These are phyloP conservation scores for Plutella xylostella DNA, from an alignment of 2,888 invertebrate genomes.

Conservation along the genomic window DNA sequence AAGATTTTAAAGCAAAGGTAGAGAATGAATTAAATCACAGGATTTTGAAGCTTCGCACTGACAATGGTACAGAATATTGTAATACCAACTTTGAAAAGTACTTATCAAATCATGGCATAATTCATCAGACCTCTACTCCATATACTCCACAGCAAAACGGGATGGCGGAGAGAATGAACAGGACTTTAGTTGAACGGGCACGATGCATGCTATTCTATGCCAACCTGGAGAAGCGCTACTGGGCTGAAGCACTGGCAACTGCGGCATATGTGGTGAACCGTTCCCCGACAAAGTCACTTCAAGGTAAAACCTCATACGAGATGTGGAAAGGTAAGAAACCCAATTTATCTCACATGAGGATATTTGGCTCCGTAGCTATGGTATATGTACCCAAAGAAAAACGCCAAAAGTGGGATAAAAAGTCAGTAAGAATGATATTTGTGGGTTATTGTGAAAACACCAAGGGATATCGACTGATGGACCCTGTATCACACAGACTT, in stretches of 20 bases:
- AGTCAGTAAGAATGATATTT: slow-evolving; percentile 20
- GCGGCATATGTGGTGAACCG: slow-evolving; percentile 17
- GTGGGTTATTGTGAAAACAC: slow-evolving; percentile 22
- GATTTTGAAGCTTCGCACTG: neutral
- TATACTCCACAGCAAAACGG: slow-evolving; percentile 6
- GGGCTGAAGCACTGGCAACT: slow-evolving; percentile 19
- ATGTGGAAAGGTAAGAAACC: slow-evolving; percentile 13
- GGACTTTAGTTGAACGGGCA: slow-evolving; percentile 3
- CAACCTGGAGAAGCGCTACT: slow-evolving; percentile 13
- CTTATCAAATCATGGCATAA: neutral
- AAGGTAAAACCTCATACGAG: slow-evolving; percentile 18
- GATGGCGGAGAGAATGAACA: neutral
- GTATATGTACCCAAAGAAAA: slow-evolving; percentile 25
- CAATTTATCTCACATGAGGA: slow-evolving; percentile 18
- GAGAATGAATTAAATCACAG: neutral
- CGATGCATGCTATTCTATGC: slow-evolving; percentile 1
- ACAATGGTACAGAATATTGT: neutral
- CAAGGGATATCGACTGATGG: slow-evolving; percentile 22
- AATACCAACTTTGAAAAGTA: neutral
- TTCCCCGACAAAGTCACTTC: slow-evolving; percentile 15
- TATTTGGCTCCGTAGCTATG: slow-evolving; percentile 21
- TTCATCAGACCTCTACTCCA: neutral
- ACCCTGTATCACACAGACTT: slow-evolving; percentile 12
- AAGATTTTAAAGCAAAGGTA: neutral
- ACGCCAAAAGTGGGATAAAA: slow-evolving; percentile 20